These are phyloP conservation scores for Falco punctatus DNA, from an alignment of 2,113 vertebrate species.

Conservation along the genomic window DNA sequence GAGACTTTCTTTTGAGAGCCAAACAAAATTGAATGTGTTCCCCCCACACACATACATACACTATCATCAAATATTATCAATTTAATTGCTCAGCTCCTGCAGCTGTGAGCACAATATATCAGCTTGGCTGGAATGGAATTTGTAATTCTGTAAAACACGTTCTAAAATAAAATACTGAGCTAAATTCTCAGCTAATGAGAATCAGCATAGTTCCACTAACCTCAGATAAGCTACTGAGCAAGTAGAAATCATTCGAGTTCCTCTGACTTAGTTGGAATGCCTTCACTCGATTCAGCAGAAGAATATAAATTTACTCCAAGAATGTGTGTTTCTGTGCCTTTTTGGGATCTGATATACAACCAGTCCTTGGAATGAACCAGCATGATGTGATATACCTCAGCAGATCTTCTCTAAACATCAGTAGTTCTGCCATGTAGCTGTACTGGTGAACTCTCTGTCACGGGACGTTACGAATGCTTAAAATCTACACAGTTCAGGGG, in stretches of 20 bases:
- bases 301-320: slow-evolving; percentile 52
- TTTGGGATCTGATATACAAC: slow-evolving; percentile 17
- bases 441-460: neutral
- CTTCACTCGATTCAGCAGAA: slow-evolving; percentile 38
- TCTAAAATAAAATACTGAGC: slow-evolving; percentile 34
- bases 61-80: slow-evolving; percentile 68
- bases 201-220: slow-evolving; percentile 53
- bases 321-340: slow-evolving; percentile 17
- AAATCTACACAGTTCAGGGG: neutral
- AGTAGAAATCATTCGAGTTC: neutral
- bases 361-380: neutral
- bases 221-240: slow-evolving; percentile 56
- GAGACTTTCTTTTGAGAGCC: slow-evolving; percentile 52
- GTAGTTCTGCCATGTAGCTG: neutral
- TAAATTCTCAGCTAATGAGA: slow-evolving; percentile 55
- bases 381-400: neutral
- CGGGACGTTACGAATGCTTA: neutral
- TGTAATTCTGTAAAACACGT: neutral
- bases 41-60: slow-evolving; percentile 34
- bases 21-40: slow-evolving; percentile 61
- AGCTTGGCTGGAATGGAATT: slow-evolving; percentile 62
- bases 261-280: slow-evolving; percentile 64
- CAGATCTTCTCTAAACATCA: neutral
- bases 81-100: slow-evolving; percentile 59
- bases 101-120: slow-evolving; percentile 60